Percentiles rank a stretch among this genome's conserved stretches.
These are phyloP conservation scores for Lycopodina hypogea DNA, from an alignment of 37 sponge, comb jelly and placozoan genomes.

Conservation along the genomic window DNA sequence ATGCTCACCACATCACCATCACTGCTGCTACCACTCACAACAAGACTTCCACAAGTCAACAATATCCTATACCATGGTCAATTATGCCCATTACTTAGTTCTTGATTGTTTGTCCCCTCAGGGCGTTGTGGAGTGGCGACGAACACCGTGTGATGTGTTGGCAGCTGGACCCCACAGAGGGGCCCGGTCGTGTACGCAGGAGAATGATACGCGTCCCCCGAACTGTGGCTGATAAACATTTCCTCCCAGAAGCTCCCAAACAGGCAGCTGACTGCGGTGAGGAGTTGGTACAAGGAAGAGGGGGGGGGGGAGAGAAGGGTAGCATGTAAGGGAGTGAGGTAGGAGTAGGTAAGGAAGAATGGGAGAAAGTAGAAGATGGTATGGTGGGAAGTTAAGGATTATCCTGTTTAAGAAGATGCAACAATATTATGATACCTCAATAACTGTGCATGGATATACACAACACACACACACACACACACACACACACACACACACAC, in stretches of 20 bases:
- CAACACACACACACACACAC: no score
- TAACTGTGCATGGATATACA: no score
- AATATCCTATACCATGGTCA: no score
- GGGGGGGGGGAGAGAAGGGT: background rate
- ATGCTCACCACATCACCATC: background rate
- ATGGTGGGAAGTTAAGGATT: no score
- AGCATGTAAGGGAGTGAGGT: background rate
- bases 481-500: constrained; percentile 22
- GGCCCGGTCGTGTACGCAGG: constrained; percentile 77
- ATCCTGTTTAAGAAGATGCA: no score
- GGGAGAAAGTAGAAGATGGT: no score
- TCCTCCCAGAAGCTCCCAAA: constrained; percentile 42
- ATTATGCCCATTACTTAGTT: no score
- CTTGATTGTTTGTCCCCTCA: background rate
- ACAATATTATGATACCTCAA: no score
- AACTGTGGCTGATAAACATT: constrained; percentile 54
- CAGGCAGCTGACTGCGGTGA: no score
- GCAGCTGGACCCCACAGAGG: constrained; percentile 97
- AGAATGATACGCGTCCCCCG: constrained; percentile 65
- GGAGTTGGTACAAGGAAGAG: background rate
- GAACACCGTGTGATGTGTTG: constrained; percentile 72
- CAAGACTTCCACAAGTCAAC: background rate
- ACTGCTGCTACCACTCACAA: background rate
- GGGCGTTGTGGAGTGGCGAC: constrained; percentile 77
- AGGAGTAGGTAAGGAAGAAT: background rate